Conservation (phyloP, 2,113 vertebrate species). For the Arothron firmamentum region DNA sequence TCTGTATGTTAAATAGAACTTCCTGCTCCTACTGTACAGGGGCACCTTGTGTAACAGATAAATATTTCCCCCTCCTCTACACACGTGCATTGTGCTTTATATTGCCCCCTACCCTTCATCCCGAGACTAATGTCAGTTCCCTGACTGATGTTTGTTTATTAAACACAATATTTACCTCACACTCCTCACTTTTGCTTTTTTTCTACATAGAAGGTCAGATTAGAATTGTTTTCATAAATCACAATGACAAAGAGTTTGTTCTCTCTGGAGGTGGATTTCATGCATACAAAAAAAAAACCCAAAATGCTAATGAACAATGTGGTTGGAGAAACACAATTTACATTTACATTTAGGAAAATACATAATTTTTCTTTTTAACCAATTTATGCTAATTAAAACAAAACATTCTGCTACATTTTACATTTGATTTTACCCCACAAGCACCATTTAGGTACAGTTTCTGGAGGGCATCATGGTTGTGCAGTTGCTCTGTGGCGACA, state of each 20-base stretch:
- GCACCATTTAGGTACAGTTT: background rate
- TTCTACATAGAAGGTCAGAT: constrained; percentile 1
- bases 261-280: no score
- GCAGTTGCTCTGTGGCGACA: no score
- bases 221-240: background rate
- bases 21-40: constrained; percentile 80
- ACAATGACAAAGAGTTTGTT: no score
- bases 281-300: no score
- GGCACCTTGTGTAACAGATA: constrained; percentile 84
- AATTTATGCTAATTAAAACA: background rate
- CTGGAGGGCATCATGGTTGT: no score
- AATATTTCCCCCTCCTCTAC: constrained; percentile 81
- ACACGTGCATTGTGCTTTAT: constrained; percentile 90
- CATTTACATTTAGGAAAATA: no score
- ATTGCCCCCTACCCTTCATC: constrained; percentile 73
- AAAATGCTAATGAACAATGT: background rate
- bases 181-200: constrained; percentile 43
- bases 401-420: background rate
- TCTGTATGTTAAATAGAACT: constrained; percentile 76
- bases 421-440: background rate
- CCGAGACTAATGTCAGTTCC: constrained; percentile 90
- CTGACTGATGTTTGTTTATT: constrained; percentile 97
- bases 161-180: constrained; percentile 95
- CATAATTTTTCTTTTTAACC: no score
- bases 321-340: background rate